phyloP scores from a whole-genome alignment of 2,113 vertebrate species.

The Lota lota region DNA sequence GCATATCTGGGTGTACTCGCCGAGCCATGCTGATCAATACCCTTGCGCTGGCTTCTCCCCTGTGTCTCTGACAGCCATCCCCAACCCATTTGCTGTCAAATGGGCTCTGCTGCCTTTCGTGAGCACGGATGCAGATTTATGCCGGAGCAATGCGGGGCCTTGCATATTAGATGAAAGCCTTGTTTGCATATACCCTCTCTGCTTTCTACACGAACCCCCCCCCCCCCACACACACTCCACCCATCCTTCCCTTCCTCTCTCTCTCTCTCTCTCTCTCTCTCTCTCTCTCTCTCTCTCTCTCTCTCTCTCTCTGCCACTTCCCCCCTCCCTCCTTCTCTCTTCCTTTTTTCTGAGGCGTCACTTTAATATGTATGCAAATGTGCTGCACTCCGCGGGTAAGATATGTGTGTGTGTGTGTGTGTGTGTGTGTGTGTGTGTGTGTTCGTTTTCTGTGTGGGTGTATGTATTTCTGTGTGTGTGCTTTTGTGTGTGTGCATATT shows the following conservation, averaged over 20 bases:
- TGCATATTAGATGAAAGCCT: constrained; percentile 78
- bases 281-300: not conserved
- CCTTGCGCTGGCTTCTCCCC: constrained; percentile 51
- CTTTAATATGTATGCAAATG: constrained; percentile 82
- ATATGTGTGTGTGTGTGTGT: constrained; percentile 59
- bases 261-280: constrained; percentile 43
- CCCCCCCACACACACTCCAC: not conserved
- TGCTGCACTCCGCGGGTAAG: constrained; percentile 68
- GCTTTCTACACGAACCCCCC: constrained; percentile 10
- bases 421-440: too few relatives aligned
- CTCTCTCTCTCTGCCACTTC: constrained; percentile 11
- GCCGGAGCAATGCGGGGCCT: constrained; percentile 70
- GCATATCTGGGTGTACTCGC: constrained; percentile 38
- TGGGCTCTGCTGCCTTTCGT: constrained; percentile 57
- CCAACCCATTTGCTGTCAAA: constrained; percentile 68
- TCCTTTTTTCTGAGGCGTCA: constrained; percentile 74
- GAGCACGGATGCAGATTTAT: constrained; percentile 76
- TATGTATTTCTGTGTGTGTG: too few relatives aligned
- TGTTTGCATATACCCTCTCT: constrained; percentile 73
- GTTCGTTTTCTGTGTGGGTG: too few relatives aligned
- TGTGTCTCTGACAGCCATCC: constrained; percentile 62
- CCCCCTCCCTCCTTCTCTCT: constrained; percentile 23
- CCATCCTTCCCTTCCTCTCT: constrained; percentile 40
- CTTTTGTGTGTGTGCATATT: too few relatives aligned
- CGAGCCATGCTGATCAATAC: constrained; percentile 60